Evolutionary conservation across 2,797 vertebrate species (phyloP), one percentile per base, ranked within the genome.

Genomic region (Craterocephalus amniculus): DNA sequence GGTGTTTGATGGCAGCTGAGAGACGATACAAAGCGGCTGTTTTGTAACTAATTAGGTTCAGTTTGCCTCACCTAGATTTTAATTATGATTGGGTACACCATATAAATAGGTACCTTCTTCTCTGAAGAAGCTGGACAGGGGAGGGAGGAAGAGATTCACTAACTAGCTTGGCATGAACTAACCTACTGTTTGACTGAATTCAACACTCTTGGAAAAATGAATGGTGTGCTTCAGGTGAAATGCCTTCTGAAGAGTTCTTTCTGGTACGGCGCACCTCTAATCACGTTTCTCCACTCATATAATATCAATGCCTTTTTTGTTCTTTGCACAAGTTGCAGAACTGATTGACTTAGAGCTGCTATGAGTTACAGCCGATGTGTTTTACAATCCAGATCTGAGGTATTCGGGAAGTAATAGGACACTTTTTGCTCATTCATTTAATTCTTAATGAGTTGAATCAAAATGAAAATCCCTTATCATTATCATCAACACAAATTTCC

Each of bases 41-140:
- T 31, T 85, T 85, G 76, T 87, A 65, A 63, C 81, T 88, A 88
- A 89, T 89, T 89, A 80, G 68, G 57, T 87, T 83, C 70, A 58
- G n/a, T 78, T 86, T 1, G 45, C 67, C 43, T 85, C 65, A 73
- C 74, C 72, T 70, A 87, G 90, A 89, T 89, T 89, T 83, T 80
- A 90, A 91, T 87, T 88, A 87, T 82, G 76, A 91, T 90, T 70
- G 57, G 75, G 48, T 73, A 45, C 54, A 56, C 34, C 45, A 72
- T 79, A 80, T 72, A 57, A 34, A 20, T 6, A 32, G 16, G 45
- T 36, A 4, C 49, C 64, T 64, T 72, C 70, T 48, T 58, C 35
- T 24, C 43, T 45, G 22, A 56, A 81, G 70, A 34, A 70, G 58
- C 24, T 57, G 48, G 32, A 26, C 27, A 11, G 36, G 4, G 32